phyloP scores from a whole-genome alignment of 2,888 invertebrate genomes.

The Dermolepida albohirtum region DNA sequence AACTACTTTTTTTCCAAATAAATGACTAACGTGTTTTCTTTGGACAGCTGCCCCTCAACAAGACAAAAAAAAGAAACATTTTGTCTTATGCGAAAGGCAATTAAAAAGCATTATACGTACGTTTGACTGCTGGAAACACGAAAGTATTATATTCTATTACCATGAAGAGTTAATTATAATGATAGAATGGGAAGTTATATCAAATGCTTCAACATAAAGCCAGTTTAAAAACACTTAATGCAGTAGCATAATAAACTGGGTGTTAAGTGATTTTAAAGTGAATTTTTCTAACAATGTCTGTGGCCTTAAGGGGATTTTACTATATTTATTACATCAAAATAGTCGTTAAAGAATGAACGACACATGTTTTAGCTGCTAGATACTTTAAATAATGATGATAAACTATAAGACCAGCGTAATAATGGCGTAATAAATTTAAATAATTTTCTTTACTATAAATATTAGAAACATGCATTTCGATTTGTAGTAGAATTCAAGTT shows the following conservation, averaged over 20 bases:
- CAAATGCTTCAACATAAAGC: slow-evolving; percentile 47
- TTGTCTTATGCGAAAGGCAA: slow-evolving; percentile 25
- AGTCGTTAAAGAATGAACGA: no score
- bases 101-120: slow-evolving; percentile 37
- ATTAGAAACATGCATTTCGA: no score
- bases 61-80: slow-evolving; percentile 6
- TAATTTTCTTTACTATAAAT: no score
- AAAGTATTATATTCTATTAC: slow-evolving; percentile 43
- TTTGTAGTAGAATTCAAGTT: no score
- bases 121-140: slow-evolving; percentile 27
- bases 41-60: slow-evolving; percentile 16
- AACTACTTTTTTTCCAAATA: background rate
- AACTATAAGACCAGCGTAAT: no score
- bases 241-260: slow-evolving; percentile 29
- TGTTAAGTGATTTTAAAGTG: slow-evolving; percentile 38
- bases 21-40: slow-evolving; percentile 16
- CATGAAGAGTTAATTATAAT: slow-evolving; percentile 48
- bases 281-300: slow-evolving; percentile 12
- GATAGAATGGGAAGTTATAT: slow-evolving; percentile 47
- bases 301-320: no score
- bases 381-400: no score
- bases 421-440: no score
- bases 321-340: no score
- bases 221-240: slow-evolving; percentile 49
- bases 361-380: no score